phyloP scores from a whole-genome alignment of 2,797 vertebrate species.

The Peromyscus eremicus region DNA sequence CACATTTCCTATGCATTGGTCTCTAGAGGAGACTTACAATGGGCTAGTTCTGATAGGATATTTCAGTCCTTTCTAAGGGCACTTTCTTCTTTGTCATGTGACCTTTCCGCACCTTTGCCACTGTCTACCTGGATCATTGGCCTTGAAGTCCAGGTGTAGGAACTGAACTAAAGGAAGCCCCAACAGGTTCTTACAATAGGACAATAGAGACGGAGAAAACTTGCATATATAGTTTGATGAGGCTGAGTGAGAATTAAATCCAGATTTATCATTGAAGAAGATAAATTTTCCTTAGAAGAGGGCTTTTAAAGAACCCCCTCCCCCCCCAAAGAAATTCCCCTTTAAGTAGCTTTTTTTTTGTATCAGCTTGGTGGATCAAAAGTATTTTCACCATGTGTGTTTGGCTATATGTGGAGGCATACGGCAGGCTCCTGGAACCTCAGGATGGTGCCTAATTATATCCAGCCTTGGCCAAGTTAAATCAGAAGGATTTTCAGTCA shows the following conservation, averaged over 20 bases:
- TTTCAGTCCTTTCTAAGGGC: background rate
- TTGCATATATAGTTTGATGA: slow-evolving; percentile 55
- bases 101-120: background rate
- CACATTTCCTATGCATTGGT: background rate
- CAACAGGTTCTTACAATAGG: background rate
- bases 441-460: slow-evolving; percentile 64
- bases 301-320: slow-evolving; percentile 5
- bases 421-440: slow-evolving; percentile 52
- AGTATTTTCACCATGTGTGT: slow-evolving; percentile 63
- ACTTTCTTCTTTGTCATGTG: background rate
- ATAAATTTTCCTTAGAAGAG: slow-evolving; percentile 66
- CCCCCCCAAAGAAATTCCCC: slow-evolving; percentile 43
- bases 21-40: background rate
- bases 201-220: slow-evolving; percentile 33
- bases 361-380: slow-evolving; percentile 73
- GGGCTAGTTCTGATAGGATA: background rate
- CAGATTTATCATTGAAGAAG: slow-evolving; percentile 72
- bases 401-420: slow-evolving; percentile 46
- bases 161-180: slow-evolving; percentile 9
- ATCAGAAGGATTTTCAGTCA: slow-evolving; percentile 11
- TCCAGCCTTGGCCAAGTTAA: slow-evolving; percentile 64
- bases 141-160: background rate
- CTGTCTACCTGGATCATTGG: background rate
- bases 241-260: slow-evolving; percentile 65
- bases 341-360: slow-evolving; percentile 62